Evolutionary conservation across 2,797 vertebrate genomes (phyloP), one percentile per base, ranked within the genome.

Genomic region (Anabas testudineus): DNA sequence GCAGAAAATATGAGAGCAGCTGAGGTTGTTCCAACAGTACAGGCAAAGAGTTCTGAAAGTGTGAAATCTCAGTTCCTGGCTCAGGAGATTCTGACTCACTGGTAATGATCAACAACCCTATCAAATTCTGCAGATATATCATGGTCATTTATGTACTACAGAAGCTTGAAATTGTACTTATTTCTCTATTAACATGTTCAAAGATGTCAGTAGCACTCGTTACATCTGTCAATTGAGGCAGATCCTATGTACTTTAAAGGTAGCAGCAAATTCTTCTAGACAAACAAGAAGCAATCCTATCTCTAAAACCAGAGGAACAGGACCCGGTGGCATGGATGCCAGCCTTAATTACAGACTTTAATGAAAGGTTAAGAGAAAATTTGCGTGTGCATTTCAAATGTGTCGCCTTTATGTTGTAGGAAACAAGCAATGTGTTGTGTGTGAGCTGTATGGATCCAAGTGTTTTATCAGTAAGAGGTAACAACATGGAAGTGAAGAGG

Each of bases 21-120:
- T 65, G 77, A 78, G 63, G 61, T 77, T 71, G 66, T 78, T 86
- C 62, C 57, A 76, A 71, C 48, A 54, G 53, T 55, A 43, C 54
- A 67, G 54, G 28, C 55, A 54, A 73, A 61, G 57, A 74, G 61
- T 62, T 81, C 10, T 59, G 51, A 78, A 85, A 71, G 87, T 83
- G 61, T 82, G 71, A 80, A 81, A 73, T 72, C 68, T 74, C 45
- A 22, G 39, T 43, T 54, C 21, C 66, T 56, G 55, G 55, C 71
- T 72, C 34, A 18, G 53, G 10, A 47, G 65, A 58, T 59, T 73
- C 65, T 78, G 71, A 80, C 81, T 83, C 75, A 34, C 21, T 45
- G 24, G n/a, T 67, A 43, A 60, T 76, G 81, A 88, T 80, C 77
- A 82, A 84, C 79, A 80, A 37, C 60, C 65, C 48, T 54, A 53